phyloP scores from a whole-genome alignment of 2,888 invertebrate genomes.

The Nemapogon koenigi region DNA sequence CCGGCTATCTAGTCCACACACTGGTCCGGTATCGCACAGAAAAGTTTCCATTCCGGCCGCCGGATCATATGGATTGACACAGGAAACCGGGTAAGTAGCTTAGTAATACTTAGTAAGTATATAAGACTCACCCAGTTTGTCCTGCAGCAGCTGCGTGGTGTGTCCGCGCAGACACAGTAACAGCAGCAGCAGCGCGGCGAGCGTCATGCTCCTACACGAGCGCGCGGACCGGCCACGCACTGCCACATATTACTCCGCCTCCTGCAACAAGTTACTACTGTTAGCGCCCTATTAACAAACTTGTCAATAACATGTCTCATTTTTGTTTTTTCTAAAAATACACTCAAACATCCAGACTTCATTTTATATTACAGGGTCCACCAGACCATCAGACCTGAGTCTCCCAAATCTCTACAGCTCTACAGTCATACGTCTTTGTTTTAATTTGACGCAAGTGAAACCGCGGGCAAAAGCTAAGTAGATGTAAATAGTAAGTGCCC shows the following conservation, averaged over 20 bases:
- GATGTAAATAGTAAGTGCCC: too few relatives aligned
- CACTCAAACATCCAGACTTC: neutral
- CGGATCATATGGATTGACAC: neutral
- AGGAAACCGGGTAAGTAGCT: neutral
- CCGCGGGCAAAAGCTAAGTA: neutral
- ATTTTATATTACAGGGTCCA: neutral
- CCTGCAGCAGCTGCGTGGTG: constrained; percentile 53
- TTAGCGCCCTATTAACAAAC: too few relatives aligned
- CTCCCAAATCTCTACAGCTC: neutral
- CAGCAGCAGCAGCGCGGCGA: constrained; percentile 35
- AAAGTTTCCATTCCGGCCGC: neutral
- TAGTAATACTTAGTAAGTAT: neutral
- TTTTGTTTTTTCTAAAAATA: too few relatives aligned
- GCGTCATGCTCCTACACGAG: constrained; percentile 29
- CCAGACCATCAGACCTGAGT: neutral
- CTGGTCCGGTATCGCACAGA: neutral
- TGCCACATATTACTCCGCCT: neutral
- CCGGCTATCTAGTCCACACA: neutral
- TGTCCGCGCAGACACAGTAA: constrained; percentile 46
- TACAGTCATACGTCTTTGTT: neutral
- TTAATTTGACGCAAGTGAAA: neutral
- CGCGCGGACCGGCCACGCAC: constrained; percentile 12
- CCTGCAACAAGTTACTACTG: neutral
- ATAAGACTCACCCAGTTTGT: constrained; percentile 44
- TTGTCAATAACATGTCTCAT: too few relatives aligned